Evolutionary conservation across 2,797 vertebrate genomes (phyloP).

Genomic region (Orestias chungarensis): DNA sequence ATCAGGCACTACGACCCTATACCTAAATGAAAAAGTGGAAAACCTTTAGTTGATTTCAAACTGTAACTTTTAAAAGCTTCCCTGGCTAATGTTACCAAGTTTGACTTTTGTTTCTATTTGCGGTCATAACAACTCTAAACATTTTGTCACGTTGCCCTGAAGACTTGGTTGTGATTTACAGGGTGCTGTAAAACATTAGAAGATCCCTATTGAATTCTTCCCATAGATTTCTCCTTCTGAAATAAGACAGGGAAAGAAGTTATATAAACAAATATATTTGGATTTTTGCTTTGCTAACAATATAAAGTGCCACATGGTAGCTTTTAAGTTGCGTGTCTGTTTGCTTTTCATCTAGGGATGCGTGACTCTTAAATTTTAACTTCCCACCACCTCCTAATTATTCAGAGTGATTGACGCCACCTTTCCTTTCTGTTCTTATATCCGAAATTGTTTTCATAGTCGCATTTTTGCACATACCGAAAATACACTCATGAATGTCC

Average conservation of each 20-base stretch:
- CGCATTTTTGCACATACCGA: slow-evolving; percentile 19
- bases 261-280: background rate
- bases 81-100: background rate
- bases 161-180: no score
- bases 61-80: background rate
- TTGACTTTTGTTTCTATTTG: background rate
- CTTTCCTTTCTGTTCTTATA: slow-evolving; percentile 45
- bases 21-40: background rate
- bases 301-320: slow-evolving; percentile 4
- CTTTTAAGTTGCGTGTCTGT: slow-evolving; percentile 9
- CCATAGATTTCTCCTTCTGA: no score
- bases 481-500: slow-evolving; percentile 14
- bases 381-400: slow-evolving; percentile 51
- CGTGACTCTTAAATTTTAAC: slow-evolving; percentile 39
- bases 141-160: background rate
- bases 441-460: slow-evolving; percentile 24
- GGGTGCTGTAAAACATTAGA: no score
- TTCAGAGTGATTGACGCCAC: slow-evolving; percentile 39
- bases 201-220: no score
- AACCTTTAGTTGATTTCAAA: background rate
- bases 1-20: no score
- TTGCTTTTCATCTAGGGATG: slow-evolving; percentile 15
- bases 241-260: no score
- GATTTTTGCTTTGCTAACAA: background rate
- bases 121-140: background rate